Conservation (phyloP, 2,113 vertebrate genomes). For the Apodemus sylvaticus region DNA sequence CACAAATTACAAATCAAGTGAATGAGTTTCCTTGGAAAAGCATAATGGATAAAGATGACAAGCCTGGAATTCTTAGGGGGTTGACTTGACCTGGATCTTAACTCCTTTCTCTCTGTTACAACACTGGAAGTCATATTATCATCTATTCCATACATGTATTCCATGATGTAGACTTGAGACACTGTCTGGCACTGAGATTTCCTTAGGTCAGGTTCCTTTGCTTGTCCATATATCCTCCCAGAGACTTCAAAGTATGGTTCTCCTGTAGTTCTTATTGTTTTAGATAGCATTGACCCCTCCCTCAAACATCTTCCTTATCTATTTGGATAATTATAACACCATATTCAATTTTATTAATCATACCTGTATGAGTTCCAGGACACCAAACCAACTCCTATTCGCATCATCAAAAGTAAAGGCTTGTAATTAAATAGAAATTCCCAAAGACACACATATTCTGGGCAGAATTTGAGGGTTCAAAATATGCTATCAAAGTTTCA, state of each 20-base stretch:
- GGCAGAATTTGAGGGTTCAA: not conserved
- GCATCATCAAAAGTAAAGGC: not conserved
- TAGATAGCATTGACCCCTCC: not conserved
- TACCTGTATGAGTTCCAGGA: not conserved
- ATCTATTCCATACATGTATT: not conserved
- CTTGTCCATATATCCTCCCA: not conserved
- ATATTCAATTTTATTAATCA: not conserved
- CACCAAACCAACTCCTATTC: not conserved
- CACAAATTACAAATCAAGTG: not conserved
- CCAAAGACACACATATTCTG: not conserved
- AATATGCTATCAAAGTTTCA: not conserved
- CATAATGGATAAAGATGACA: not conserved
- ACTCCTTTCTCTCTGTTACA: not conserved
- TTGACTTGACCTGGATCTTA: not conserved
- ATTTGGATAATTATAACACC: not conserved
- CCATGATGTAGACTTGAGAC: not conserved
- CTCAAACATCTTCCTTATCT: not conserved
- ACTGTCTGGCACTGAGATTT: not conserved
- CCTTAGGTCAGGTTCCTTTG: not conserved
- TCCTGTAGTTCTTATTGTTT: not conserved
- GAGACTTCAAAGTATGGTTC: not conserved
- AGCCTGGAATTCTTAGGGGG: not conserved
- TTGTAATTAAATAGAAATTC: not conserved
- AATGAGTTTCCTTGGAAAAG: not conserved
- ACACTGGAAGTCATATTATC: not conserved